phyloP scores from a whole-genome alignment of 2,797 vertebrate genomes.

The Gymnoscopelus braueri region DNA sequence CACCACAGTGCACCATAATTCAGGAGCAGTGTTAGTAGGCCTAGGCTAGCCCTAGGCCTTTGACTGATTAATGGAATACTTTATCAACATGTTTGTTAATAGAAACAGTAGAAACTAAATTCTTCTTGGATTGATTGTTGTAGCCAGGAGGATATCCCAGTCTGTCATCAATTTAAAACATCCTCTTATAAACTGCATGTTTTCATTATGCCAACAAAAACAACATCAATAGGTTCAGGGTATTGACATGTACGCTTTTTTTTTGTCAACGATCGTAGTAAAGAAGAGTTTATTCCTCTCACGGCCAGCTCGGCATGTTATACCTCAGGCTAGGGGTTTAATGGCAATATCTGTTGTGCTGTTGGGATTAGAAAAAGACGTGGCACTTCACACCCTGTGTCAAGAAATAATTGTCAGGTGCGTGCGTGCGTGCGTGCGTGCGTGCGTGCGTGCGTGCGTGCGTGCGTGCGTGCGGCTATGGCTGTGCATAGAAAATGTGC shows the following conservation, averaged over 20 bases:
- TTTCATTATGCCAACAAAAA: constrained; percentile 6
- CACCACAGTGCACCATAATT: too few species aligned
- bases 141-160: not conserved
- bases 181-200: constrained; percentile 2
- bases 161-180: not conserved
- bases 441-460: constrained; percentile 11
- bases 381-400: constrained; percentile 26
- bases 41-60: too few species aligned
- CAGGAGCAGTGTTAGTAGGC: too few species aligned
- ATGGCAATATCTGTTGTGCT: constrained; percentile 34
- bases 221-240: constrained; percentile 1
- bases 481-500: not conserved
- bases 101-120: too few species aligned
- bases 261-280: not conserved
- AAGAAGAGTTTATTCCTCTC: not conserved
- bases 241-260: not conserved
- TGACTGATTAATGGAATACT: too few species aligned
- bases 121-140: not conserved
- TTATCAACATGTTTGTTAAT: too few species aligned
- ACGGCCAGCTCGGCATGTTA: constrained; percentile 1
- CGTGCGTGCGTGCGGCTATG: not conserved
- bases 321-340: constrained; percentile 27
- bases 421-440: not conserved
- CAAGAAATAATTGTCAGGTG: constrained; percentile 19
- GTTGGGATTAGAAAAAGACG: constrained; percentile 40